These are phyloP conservation scores for Holcopasites calliopsidis DNA, from an alignment of 1,140 invertebrate species.

Conservation along the genomic window DNA sequence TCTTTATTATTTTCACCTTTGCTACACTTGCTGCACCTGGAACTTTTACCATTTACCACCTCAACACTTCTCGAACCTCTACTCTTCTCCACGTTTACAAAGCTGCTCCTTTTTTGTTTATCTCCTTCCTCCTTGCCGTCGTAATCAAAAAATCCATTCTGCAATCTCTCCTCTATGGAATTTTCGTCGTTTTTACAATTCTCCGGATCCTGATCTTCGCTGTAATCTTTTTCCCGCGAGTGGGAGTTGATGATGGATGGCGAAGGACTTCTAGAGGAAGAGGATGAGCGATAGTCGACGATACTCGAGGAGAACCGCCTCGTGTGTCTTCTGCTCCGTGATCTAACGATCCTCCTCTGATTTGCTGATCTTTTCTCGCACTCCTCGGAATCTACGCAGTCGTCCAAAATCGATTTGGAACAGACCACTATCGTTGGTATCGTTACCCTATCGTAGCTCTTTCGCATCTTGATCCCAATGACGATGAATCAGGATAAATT, in stretches of 20 bases:
- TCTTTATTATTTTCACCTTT: not conserved
- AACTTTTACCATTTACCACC: not conserved
- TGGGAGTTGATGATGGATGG: slow-evolving; percentile 36
- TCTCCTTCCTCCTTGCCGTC: not conserved
- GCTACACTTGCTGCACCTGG: not conserved
- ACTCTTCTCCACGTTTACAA: not conserved
- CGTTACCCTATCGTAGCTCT: slow-evolving; percentile 29
- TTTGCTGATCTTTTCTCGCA: slow-evolving; percentile 54
- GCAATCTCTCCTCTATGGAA: not conserved
- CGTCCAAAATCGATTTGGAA: slow-evolving; percentile 14
- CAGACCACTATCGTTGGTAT: slow-evolving; percentile 43
- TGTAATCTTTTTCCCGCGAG: not conserved
- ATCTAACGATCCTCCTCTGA: slow-evolving; percentile 65
- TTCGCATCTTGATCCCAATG: slow-evolving; percentile 18
- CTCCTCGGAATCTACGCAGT: slow-evolving; percentile 52
- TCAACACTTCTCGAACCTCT: too few relatives aligned
- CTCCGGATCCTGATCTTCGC: not conserved
- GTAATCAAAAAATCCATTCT: not conserved
- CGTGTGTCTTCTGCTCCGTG: slow-evolving; percentile 65
- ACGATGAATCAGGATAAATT: not conserved
- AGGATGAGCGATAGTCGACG: slow-evolving; percentile 64
- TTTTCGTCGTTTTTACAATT: not conserved
- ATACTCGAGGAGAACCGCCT: slow-evolving; percentile 59
- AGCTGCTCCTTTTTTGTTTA: not conserved
- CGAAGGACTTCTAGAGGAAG: slow-evolving; percentile 71